These are phyloP conservation scores for Odocoileus hemionus DNA, from an alignment of 2,113 vertebrate genomes.

Conservation along the genomic window DNA sequence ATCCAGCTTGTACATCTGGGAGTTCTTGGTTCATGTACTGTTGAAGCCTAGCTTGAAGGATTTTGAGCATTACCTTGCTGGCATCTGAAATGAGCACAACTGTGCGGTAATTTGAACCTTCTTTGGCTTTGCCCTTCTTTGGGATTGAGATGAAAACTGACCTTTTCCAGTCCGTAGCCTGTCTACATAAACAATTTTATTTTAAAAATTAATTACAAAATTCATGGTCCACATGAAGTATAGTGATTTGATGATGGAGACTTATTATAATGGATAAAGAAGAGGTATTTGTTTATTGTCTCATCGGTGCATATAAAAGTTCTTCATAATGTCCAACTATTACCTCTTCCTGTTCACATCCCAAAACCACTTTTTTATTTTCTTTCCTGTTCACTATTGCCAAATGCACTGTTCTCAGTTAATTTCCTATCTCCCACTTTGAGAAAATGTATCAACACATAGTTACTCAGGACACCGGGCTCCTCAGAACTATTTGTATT, in stretches of 20 bases:
- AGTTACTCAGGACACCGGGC: not conserved
- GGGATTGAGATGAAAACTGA: not conserved
- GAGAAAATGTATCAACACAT: not conserved
- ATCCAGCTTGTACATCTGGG: not conserved
- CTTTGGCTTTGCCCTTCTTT: not conserved
- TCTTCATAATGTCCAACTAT: not conserved
- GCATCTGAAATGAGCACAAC: not conserved
- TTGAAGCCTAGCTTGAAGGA: not conserved
- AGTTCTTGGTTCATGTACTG: not conserved
- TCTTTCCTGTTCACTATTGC: not conserved
- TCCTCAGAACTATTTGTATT: not conserved
- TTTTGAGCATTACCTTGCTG: not conserved
- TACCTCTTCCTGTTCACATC: not conserved
- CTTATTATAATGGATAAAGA: not conserved
- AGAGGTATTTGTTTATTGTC: not conserved
- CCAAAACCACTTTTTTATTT: not conserved
- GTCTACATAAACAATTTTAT: not conserved
- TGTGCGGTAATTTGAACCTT: not conserved
- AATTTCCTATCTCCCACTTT: not conserved
- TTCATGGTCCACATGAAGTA: not conserved
- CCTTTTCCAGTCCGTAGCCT: not conserved
- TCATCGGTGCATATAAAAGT: not conserved
- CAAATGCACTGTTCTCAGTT: not conserved
- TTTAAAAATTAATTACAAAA: not conserved
- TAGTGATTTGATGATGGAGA: not conserved